Evolutionary conservation across 2,888 invertebrate species (phyloP), one percentile per base, ranked within the genome.

Genomic region (Drosophila kuntzei): DNA sequence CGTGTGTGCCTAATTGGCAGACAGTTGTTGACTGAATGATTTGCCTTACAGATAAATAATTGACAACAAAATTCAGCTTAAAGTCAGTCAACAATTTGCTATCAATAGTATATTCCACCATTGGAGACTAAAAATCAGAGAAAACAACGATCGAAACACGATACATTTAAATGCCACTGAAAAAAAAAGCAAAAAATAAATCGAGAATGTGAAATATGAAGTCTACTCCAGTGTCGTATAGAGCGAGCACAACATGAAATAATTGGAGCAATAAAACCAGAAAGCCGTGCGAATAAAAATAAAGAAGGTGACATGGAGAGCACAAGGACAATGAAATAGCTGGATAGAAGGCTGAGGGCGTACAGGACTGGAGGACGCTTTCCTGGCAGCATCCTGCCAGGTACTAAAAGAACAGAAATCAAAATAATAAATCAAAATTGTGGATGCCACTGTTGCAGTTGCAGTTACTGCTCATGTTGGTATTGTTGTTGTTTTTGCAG

Each of bases 221-320:
- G 63, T 76, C 64, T 70, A 66, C 71, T 72, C 66, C 60, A 76
- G 76, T 72, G 82, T 57, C 59, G 63, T 65, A 59, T 37, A 53
- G 53, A 51, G 20, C 18, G 47, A 67, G 71, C 63, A 74, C 73
- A 69, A 80, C 74, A 74, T 74, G 67, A 78, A 83, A 78, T 84
- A 83, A 83, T 83, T 83, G 84, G 76, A 84, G 76, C 81, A 83
- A 83, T 83, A 84, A 83, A 84, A 81, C 64, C 76, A 81, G 79
- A 62, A 67, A 78, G 69, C 66, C 76, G 69, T 81, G 80, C 78
- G 83, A 83, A 83, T 76, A 72, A 84, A 83, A 80, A 78, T 68
- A 66, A 64, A 65, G 32, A 55, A 55, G 36, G 55, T 51, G 58
- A 51, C 43, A 49, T 9, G 20, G 22, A 16, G 62, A 36, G 20